These are phyloP conservation scores for Euwallacea similis DNA, from an alignment of 1,140 invertebrate species.

Conservation along the genomic window DNA sequence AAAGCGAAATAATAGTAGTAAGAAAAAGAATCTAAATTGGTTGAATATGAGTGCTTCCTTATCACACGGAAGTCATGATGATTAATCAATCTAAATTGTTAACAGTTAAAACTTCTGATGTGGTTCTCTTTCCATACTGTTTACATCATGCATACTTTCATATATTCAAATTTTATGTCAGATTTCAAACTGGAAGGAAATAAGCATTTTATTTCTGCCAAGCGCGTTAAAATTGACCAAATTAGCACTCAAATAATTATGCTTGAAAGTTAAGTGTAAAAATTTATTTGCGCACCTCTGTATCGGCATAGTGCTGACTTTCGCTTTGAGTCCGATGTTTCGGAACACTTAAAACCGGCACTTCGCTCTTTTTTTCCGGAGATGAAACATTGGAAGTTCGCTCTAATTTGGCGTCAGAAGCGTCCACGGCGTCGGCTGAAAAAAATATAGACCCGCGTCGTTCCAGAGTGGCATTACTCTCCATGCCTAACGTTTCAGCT, in stretches of 20 bases:
- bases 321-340: conserved; percentile 61
- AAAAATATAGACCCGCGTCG: conserved; percentile 46
- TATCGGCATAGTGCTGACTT: conserved; percentile 75
- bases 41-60: too few species aligned
- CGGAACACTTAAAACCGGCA: conserved; percentile 39
- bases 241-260: background rate
- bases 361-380: conserved; percentile 33
- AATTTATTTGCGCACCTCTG: conserved; percentile 61
- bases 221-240: background rate
- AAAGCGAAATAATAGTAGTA: too few species aligned
- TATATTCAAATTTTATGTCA: too few species aligned
- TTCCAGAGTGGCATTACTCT: conserved; percentile 59
- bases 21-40: too few species aligned
- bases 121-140: too few species aligned
- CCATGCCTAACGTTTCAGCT: conserved; percentile 78
- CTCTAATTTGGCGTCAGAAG: conserved; percentile 50
- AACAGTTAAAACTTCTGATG: too few species aligned
- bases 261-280: background rate
- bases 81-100: too few species aligned
- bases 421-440: conserved; percentile 41
- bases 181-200: too few species aligned
- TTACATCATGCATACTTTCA: too few species aligned
- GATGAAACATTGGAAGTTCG: conserved; percentile 22
- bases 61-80: too few species aligned
- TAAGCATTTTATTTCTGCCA: too few species aligned